Conservation (phyloP, 2,113 vertebrate species). For the Pterocles gutturalis region DNA sequence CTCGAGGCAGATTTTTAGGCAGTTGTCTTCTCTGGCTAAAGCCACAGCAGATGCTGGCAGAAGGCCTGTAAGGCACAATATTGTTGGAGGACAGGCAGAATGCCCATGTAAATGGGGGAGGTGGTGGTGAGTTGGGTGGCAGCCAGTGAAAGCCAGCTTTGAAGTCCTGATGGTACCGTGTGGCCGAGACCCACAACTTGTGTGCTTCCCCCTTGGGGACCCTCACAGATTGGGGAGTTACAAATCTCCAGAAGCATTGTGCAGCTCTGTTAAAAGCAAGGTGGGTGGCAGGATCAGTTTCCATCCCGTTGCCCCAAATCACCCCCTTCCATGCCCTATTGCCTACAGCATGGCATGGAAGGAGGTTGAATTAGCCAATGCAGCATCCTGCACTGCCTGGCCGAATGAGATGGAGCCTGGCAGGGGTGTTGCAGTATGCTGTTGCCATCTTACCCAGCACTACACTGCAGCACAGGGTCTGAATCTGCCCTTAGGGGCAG, state of each 20-base stretch:
- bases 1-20: neutral
- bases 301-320: neutral
- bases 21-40: neutral
- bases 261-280: neutral
- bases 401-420: neutral
- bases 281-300: neutral
- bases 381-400: fast-evolving
- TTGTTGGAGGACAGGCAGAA: conserved; percentile 1
- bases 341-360: neutral
- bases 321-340: neutral
- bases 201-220: neutral
- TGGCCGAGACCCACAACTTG: neutral
- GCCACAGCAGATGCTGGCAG: conserved; percentile 1
- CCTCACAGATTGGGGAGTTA: neutral
- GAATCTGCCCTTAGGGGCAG: neutral
- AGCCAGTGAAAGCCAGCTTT: neutral
- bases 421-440: neutral
- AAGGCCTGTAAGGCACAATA: neutral
- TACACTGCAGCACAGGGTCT: neutral
- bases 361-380: neutral
- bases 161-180: neutral
- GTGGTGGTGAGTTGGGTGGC: neutral
- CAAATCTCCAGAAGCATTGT: neutral
- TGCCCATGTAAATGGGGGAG: neutral
- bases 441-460: neutral